Evolutionary conservation across 1,140 invertebrate species (phyloP).

Genomic region (Dolichoris vasculosae): DNA sequence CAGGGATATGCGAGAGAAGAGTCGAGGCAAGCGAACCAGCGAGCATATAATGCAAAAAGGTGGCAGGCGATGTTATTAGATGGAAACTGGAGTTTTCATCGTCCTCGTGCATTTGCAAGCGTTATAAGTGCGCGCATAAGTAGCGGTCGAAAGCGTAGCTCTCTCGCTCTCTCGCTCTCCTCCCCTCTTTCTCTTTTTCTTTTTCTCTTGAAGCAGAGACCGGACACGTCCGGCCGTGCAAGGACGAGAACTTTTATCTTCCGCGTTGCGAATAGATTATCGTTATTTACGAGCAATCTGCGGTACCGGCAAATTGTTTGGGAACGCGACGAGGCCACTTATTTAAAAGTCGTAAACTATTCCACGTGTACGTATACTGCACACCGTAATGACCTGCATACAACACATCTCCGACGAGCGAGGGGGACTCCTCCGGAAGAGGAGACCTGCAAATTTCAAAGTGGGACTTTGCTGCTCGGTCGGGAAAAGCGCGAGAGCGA

Average conservation of each 20-base stretch:
- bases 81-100: conserved; percentile 55
- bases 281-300: conserved; percentile 75
- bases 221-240: conserved; percentile 45
- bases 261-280: conserved; percentile 74
- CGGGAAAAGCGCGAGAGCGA: background rate
- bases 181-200: too few species aligned
- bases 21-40: conserved; percentile 56
- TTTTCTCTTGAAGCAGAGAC: background rate
- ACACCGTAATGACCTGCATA: conserved; percentile 45
- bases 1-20: conserved; percentile 59
- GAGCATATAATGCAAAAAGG: conserved; percentile 20
- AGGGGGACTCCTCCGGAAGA: background rate
- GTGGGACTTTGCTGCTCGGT: background rate
- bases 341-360: conserved; percentile 75
- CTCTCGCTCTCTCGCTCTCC: background rate
- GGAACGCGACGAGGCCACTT: conserved; percentile 68
- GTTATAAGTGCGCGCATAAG: conserved; percentile 18
- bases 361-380: conserved; percentile 33
- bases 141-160: conserved; percentile 8
- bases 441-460: conserved; percentile 22
- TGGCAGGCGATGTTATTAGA: conserved; percentile 50
- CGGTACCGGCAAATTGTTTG: conserved; percentile 72
- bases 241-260: conserved; percentile 71
- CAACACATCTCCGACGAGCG: background rate
- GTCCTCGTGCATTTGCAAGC: conserved; percentile 34